phyloP scores from a whole-genome alignment of 2,888 invertebrate species.

The Leucoma salicis region DNA sequence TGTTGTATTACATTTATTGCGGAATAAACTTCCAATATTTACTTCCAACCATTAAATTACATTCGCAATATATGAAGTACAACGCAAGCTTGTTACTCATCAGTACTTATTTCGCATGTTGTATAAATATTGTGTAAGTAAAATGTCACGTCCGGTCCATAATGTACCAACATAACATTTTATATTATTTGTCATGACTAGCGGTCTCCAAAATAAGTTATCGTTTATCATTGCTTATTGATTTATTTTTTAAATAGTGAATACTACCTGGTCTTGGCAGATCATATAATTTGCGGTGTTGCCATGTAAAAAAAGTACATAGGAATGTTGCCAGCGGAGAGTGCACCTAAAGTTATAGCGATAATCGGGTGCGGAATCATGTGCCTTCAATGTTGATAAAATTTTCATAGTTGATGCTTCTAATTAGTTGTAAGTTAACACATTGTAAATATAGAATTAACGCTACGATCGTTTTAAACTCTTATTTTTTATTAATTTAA shows the following conservation, averaged over 20 bases:
- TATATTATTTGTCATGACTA: slow-evolving; percentile 31
- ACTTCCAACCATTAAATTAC: slow-evolving; percentile 9
- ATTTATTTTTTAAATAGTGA: slow-evolving; percentile 20
- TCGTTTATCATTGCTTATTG: too few species aligned
- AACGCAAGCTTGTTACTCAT: slow-evolving; percentile 33
- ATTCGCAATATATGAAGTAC: slow-evolving; percentile 26
- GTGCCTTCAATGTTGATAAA: slow-evolving; percentile 82
- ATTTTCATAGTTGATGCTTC: slow-evolving; percentile 79
- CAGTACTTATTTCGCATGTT: slow-evolving; percentile 53
- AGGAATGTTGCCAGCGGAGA: slow-evolving; percentile 52
- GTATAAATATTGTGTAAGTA: slow-evolving; percentile 49
- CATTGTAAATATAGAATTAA: slow-evolving; percentile 75
- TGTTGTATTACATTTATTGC: slow-evolving; percentile 32
- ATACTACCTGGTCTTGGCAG: slow-evolving; percentile 29
- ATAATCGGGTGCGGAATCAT: slow-evolving; percentile 79
- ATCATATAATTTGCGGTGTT: slow-evolving; percentile 35
- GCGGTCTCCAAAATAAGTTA: not conserved
- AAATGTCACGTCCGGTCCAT: slow-evolving; percentile 63
- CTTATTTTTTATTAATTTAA: slow-evolving; percentile 76
- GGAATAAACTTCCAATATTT: not conserved
- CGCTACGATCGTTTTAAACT: slow-evolving; percentile 64
- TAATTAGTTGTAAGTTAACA: slow-evolving; percentile 73
- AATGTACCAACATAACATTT: slow-evolving; percentile 35
- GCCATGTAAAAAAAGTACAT: slow-evolving; percentile 42
- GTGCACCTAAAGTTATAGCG: slow-evolving; percentile 59